phyloP scores from a whole-genome alignment of 2,113 vertebrate species.

The Procavia capensis region DNA sequence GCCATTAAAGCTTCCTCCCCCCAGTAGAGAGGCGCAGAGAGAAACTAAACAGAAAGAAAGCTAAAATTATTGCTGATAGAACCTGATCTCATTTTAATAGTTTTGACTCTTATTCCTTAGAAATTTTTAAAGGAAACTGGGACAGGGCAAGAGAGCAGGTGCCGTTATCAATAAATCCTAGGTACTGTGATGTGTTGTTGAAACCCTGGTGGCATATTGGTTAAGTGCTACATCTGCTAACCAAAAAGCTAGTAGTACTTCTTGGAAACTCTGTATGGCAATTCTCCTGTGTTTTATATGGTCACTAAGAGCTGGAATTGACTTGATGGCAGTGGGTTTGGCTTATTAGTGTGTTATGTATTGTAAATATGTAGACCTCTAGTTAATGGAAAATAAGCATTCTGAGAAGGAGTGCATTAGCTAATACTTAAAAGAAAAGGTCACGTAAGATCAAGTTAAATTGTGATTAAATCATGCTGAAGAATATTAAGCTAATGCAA shows the following conservation, averaged over 20 bases:
- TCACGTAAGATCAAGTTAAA: background rate
- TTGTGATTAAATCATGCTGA: background rate
- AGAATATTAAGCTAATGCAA: background rate
- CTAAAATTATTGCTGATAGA: background rate
- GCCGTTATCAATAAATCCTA: background rate
- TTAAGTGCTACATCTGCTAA: too few species aligned
- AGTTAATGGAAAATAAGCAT: background rate
- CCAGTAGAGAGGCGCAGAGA: background rate
- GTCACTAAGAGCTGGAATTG: too few species aligned
- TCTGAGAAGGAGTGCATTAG: background rate
- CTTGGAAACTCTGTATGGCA: too few species aligned
- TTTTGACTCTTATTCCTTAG: background rate
- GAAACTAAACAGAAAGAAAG: background rate
- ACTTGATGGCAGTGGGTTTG: too few species aligned
- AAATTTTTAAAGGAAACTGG: background rate
- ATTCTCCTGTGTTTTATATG: too few species aligned
- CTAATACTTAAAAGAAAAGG: background rate
- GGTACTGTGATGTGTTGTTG: background rate
- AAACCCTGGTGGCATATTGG: too few species aligned
- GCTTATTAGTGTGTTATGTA: too few species aligned
- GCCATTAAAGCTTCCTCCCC: background rate
- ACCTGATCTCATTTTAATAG: background rate
- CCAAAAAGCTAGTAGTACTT: too few species aligned
- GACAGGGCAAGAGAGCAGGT: background rate
- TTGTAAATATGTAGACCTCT: background rate